A percentile compares a stretch with the other conserved stretches of the same genome.
Evolutionary conservation across 2,888 invertebrate species (phyloP).

Genomic region (Elegia similella): DNA sequence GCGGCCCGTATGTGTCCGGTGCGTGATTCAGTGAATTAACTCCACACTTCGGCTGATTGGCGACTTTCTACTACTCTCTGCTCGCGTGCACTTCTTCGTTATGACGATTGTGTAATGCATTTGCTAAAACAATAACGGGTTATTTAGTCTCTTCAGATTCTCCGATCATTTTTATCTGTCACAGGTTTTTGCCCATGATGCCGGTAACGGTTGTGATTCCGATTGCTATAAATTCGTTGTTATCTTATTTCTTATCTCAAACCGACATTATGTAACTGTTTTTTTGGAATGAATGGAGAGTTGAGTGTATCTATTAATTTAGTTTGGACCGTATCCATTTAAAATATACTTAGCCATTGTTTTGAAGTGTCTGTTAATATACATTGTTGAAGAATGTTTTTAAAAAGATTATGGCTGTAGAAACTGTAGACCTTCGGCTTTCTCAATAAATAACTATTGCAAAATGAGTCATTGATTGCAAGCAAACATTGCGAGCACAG

Average conservation of each 20-base stretch:
- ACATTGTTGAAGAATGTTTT: not conserved
- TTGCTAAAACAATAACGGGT: constrained; percentile 55
- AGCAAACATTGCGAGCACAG: constrained; percentile 25
- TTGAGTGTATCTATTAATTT: not conserved
- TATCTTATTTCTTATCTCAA: constrained; percentile 19
- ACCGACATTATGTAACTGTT: constrained; percentile 16
- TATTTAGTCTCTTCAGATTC: not conserved
- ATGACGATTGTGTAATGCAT: constrained; percentile 60
- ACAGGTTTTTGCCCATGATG: not conserved
- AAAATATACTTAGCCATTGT: not conserved
- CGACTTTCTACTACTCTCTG: constrained; percentile 65
- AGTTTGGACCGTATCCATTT: not conserved
- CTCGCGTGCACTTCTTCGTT: constrained; percentile 51
- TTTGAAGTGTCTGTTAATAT: not conserved
- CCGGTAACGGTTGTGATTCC: constrained; percentile 10
- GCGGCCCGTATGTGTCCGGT: constrained; percentile 43
- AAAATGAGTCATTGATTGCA: constrained; percentile 35
- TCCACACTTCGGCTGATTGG: constrained; percentile 34
- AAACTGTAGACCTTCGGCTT: no score
- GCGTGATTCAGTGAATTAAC: constrained; percentile 62
- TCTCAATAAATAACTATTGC: constrained; percentile 29
- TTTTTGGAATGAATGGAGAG: not conserved
- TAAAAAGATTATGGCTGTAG: no score
- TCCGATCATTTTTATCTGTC: not conserved
- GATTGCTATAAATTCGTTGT: constrained; percentile 17